phyloP scores from a whole-genome alignment of 2,888 invertebrate species.

The Cheilosia pagana region DNA sequence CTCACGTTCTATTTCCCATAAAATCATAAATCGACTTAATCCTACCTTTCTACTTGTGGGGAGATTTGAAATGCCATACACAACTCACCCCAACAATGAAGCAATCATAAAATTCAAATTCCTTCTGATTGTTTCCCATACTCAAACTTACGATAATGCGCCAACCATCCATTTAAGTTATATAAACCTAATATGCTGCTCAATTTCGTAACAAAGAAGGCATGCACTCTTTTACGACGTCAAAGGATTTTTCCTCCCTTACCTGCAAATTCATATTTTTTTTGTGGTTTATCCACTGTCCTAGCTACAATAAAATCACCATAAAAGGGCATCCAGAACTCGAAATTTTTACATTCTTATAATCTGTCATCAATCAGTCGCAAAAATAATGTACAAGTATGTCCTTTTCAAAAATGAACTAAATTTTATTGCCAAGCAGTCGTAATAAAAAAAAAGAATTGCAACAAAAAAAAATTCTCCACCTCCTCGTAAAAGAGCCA shows the following conservation, averaged over 20 bases:
- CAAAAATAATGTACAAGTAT: constrained; percentile 36
- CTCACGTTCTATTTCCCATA: too few relatives aligned
- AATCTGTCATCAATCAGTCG: constrained; percentile 72
- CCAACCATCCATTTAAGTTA: constrained; percentile 18
- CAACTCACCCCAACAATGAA: constrained; percentile 17
- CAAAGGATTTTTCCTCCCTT: constrained; percentile 5
- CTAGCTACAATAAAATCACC: constrained; percentile 65
- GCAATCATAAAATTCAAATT: constrained; percentile 2
- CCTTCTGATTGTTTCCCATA: not conserved
- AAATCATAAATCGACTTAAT: too few relatives aligned
- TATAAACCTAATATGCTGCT: constrained; percentile 52
- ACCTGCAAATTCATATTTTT: constrained; percentile 5
- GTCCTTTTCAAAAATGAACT: constrained; percentile 62
- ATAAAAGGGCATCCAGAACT: constrained; percentile 15
- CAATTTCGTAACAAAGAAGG: constrained; percentile 33
- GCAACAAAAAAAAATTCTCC: constrained; percentile 32
- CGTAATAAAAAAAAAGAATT: constrained; percentile 52
- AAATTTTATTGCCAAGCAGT: constrained; percentile 67
- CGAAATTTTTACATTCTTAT: constrained; percentile 60
- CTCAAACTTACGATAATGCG: not conserved
- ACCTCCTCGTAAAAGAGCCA: constrained; percentile 17
- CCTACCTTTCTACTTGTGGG: too few relatives aligned
- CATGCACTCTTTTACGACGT: constrained; percentile 53
- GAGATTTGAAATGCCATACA: not conserved
- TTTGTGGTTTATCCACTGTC: constrained; percentile 24